A percentile compares a stretch with the other conserved stretches of the same genome.
These are phyloP conservation scores for Venustaconcha ellipsiformis DNA, from an alignment of 1,140 invertebrate species.

Conservation along the genomic window DNA sequence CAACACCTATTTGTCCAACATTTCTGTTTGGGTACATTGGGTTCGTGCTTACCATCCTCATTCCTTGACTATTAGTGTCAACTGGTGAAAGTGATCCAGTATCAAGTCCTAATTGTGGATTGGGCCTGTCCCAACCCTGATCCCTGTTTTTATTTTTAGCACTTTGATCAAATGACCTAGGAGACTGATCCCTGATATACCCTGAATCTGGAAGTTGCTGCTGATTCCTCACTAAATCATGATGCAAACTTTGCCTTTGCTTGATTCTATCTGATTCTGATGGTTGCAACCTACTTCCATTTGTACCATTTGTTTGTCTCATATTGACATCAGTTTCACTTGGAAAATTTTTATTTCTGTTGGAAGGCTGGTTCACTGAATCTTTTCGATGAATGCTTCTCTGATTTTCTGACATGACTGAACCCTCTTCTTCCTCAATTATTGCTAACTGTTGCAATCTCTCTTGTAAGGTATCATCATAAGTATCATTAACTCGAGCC, in stretches of 20 bases:
- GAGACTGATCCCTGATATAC: no score
- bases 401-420: background rate
- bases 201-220: background rate
- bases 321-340: conserved; percentile 6
- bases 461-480: conserved; percentile 48
- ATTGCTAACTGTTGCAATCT: conserved; percentile 46
- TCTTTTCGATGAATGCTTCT: background rate
- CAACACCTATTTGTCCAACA: no score
- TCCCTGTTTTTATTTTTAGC: no score
- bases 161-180: no score
- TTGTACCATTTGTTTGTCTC: background rate
- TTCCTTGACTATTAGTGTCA: no score
- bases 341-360: conserved; percentile 7
- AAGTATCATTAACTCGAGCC: conserved; percentile 41
- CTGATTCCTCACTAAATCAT: conserved; percentile 8
- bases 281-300: background rate
- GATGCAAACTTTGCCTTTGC: background rate
- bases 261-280: background rate
- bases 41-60: no score
- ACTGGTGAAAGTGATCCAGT: no score
- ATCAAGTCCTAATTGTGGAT: no score
- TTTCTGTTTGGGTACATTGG: no score
- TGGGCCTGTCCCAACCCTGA: no score
- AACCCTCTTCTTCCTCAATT: conserved; percentile 46
- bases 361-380: background rate